phyloP scores from a whole-genome alignment of 2,113 vertebrate genomes.

The Gallinago undulata region DNA sequence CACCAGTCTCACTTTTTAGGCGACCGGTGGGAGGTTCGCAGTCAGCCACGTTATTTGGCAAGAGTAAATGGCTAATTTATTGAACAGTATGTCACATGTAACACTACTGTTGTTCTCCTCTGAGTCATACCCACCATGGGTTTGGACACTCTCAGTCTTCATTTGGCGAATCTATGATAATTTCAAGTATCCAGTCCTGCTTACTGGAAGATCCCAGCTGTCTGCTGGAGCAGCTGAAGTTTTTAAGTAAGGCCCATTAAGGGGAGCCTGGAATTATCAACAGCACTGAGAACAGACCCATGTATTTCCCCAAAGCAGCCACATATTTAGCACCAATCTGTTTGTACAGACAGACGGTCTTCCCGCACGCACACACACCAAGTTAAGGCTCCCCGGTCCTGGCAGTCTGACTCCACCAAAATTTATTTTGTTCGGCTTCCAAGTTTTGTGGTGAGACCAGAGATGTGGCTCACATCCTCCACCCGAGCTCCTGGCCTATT shows the following conservation, averaged over 20 bases:
- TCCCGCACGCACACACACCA: not conserved
- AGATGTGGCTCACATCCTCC: not conserved
- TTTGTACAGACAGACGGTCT: not conserved
- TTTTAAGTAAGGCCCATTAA: not conserved
- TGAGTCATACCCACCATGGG: slow-evolving; percentile 8
- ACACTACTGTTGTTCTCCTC: not conserved
- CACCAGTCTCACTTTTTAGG: not conserved
- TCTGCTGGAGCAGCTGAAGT: not conserved
- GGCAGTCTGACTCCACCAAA: not conserved
- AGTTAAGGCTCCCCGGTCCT: not conserved
- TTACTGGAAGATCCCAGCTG: not conserved
- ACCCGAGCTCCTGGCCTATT: not conserved
- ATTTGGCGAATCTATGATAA: rapidly evolving
- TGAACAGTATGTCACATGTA: not conserved
- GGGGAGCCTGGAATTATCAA: not conserved
- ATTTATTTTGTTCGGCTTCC: not conserved
- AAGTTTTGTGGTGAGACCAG: not conserved
- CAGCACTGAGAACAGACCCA: not conserved
- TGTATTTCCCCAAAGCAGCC: not conserved
- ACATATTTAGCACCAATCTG: not conserved
- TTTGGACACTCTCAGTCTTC: not conserved
- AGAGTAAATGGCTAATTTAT: not conserved
- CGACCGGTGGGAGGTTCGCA: not conserved
- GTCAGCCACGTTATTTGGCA: not conserved
- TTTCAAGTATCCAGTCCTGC: not conserved